Conservation (phyloP, 2,888 invertebrate species). For the Seladonia tumulorum region DNA sequence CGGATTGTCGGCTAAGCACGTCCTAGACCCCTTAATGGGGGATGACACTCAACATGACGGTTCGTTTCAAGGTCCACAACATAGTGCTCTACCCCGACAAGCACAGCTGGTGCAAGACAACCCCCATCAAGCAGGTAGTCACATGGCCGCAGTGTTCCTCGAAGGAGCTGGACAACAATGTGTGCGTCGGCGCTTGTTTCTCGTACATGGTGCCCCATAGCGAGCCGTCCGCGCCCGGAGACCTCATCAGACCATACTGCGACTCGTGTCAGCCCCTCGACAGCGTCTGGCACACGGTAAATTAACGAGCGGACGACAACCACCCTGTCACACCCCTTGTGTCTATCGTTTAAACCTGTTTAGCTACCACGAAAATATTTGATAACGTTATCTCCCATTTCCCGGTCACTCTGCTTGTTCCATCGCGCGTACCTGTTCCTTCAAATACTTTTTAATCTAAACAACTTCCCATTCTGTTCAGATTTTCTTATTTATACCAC, state of each 20-base stretch:
- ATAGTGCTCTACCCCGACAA: slow-evolving; percentile 89
- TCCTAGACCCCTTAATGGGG: not conserved
- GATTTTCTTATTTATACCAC: not conserved
- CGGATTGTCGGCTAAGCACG: not conserved
- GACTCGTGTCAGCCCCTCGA: slow-evolving; percentile 89
- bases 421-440: not conserved
- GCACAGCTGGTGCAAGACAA: slow-evolving; percentile 90
- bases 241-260: slow-evolving; percentile 88
- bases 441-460: not conserved
- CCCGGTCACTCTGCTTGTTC: not conserved
- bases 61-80: slow-evolving; percentile 87
- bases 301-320: slow-evolving; percentile 49
- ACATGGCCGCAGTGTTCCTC: slow-evolving; percentile 88
- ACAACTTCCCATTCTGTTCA: not conserved
- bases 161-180: slow-evolving; percentile 89
- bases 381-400: not conserved
- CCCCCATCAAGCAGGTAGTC: slow-evolving; percentile 89
- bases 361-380: not conserved
- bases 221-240: slow-evolving; percentile 88
- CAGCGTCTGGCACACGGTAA: slow-evolving; percentile 88
- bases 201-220: slow-evolving; percentile 89
- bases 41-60: slow-evolving; percentile 34
- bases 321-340: not conserved
- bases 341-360: not conserved
- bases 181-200: slow-evolving; percentile 90